Conservation (phyloP, 2,113 vertebrate species). For the Bujurquina vittata region DNA sequence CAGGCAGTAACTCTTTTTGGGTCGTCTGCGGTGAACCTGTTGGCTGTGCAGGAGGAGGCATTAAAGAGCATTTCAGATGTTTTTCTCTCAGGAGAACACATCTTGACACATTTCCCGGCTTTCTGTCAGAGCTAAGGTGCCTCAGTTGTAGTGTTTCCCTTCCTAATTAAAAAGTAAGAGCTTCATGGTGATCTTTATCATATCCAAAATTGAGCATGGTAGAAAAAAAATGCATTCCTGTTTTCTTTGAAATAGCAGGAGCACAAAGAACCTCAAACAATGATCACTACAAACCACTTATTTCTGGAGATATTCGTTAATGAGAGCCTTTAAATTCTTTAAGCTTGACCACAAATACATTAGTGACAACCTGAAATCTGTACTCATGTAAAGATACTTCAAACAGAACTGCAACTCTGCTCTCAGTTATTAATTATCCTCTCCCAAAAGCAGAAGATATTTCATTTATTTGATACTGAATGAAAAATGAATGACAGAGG, state of each 20-base stretch:
- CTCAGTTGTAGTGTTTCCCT: not conserved
- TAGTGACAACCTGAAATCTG: not conserved
- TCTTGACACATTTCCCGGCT: not conserved
- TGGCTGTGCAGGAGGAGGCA: not conserved
- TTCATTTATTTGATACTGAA: fast-evolving
- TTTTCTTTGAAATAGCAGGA: not conserved
- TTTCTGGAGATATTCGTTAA: not conserved
- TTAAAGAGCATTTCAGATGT: not conserved
- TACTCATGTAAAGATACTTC: not conserved
- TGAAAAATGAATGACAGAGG: not conserved
- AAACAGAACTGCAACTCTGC: not conserved
- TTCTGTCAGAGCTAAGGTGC: not conserved
- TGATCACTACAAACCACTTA: no score
- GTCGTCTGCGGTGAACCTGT: not conserved
- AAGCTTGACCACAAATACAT: not conserved
- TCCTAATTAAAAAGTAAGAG: not conserved
- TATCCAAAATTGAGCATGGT: not conserved
- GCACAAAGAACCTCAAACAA: not conserved
- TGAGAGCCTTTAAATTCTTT: not conserved
- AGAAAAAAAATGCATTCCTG: fast-evolving
- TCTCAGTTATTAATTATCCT: not conserved
- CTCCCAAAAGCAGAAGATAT: fast-evolving
- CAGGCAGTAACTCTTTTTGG: not conserved
- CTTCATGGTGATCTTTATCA: not conserved
- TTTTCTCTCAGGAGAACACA: not conserved